phyloP scores from a whole-genome alignment of 1,140 invertebrate genomes.

The Drosophila pseudoobscura region DNA sequence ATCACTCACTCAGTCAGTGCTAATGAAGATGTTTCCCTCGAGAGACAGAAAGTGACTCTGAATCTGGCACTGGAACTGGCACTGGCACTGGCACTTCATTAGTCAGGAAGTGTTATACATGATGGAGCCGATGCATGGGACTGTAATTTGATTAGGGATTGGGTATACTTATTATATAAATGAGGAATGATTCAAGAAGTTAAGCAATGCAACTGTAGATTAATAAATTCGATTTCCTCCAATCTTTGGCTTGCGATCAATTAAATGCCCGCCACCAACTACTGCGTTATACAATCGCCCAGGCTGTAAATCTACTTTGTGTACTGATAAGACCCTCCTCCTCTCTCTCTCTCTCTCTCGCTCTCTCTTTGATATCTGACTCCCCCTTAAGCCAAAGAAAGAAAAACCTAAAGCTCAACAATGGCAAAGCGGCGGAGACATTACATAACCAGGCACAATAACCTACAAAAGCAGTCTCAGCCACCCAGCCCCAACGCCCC shows the following conservation, averaged over 20 bases:
- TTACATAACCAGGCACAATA: conserved; percentile 70
- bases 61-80: conserved; percentile 34
- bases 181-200: background rate
- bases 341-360: no score
- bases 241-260: conserved; percentile 42
- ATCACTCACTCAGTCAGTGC: conserved; percentile 52
- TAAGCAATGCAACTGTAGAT: background rate
- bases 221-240: conserved; percentile 22
- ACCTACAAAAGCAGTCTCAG: conserved; percentile 60
- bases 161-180: conserved; percentile 20
- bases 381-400: conserved; percentile 25
- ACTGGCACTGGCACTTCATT: conserved; percentile 62
- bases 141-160: conserved; percentile 43
- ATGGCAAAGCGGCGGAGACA: conserved; percentile 49
- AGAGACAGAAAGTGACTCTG: conserved; percentile 32
- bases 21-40: conserved; percentile 71
- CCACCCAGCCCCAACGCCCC: conserved; percentile 43
- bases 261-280: conserved; percentile 35
- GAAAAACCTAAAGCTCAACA: conserved; percentile 52
- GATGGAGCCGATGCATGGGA: conserved; percentile 28
- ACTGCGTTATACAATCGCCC: conserved; percentile 43
- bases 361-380: background rate
- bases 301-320: conserved; percentile 35
- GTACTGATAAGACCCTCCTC: conserved; percentile 60
- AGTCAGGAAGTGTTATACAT: conserved; percentile 76